Percentiles rank a stretch among this genome's conserved stretches.
phyloP scores from a whole-genome alignment of 1,140 invertebrate species.

The Stegodyphus mimosarum region DNA sequence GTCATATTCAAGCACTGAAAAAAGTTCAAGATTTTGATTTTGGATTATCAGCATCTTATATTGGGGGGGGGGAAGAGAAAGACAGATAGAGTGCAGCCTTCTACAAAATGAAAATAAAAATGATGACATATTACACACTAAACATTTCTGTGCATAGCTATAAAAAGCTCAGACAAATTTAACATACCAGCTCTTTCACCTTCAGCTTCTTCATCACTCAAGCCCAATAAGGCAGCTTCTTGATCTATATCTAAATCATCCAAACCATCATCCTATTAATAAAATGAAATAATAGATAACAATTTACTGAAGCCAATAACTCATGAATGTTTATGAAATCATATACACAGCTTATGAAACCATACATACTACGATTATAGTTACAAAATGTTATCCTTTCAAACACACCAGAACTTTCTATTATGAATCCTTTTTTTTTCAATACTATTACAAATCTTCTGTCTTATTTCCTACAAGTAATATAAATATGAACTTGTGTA shows the following conservation, averaged over 20 bases:
- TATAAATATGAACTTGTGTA: too few relatives aligned
- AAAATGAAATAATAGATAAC: not conserved
- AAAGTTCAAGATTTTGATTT: too few relatives aligned
- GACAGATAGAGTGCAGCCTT: too few relatives aligned
- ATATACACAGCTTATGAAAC: not conserved
- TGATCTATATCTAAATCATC: constrained; percentile 51
- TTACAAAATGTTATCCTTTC: not conserved
- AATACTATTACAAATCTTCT: not conserved
- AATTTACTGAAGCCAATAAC: not conserved
- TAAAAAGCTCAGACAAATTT: too few relatives aligned
- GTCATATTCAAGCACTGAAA: too few relatives aligned
- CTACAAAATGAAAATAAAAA: too few relatives aligned
- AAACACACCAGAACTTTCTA: not conserved
- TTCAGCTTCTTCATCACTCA: constrained; percentile 49
- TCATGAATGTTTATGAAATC: not conserved
- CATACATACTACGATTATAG: not conserved
- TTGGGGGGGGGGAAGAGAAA: too few relatives aligned
- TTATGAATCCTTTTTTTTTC: not conserved
- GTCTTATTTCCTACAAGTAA: too few relatives aligned
- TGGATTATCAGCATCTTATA: too few relatives aligned
- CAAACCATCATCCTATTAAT: constrained; percentile 44
- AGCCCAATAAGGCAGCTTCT: constrained; percentile 46
- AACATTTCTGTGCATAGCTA: too few relatives aligned
- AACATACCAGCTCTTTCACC: not conserved
- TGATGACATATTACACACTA: too few relatives aligned